These are phyloP conservation scores for Caenorhabditis sinica DNA, from an alignment of 2,888 invertebrate genomes.

Conservation along the genomic window DNA sequence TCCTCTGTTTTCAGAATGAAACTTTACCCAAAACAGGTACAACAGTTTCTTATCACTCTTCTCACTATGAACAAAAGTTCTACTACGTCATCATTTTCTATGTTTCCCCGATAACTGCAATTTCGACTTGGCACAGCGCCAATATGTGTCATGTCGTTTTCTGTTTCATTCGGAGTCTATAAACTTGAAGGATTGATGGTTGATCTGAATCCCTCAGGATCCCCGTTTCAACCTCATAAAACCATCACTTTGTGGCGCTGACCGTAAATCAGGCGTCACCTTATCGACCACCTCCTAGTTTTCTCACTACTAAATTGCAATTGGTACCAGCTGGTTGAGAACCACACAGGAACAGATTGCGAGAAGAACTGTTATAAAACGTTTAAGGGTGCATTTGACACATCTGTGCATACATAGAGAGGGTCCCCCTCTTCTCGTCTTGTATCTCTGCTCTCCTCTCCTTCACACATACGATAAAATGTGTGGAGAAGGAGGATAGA, in stretches of 20 bases:
- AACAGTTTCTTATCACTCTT: constrained; percentile 15
- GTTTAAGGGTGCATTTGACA: constrained; percentile 40
- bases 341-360: constrained; percentile 43
- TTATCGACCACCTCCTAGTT: constrained; percentile 44
- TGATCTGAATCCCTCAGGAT: not conserved
- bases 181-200: constrained; percentile 57
- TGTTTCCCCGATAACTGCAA: not conserved
- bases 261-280: constrained; percentile 60
- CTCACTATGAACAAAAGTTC: constrained; percentile 52
- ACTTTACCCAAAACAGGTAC: constrained; percentile 8
- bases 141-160: constrained; percentile 33
- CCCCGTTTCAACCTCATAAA: constrained; percentile 39
- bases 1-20: not conserved
- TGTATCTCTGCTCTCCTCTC: not conserved
- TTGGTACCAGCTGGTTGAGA: constrained; percentile 51
- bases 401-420: constrained; percentile 54
- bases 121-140: constrained; percentile 43
- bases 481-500: constrained; percentile 19
- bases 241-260: constrained; percentile 47
- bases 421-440: no score
- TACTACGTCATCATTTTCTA: constrained; percentile 44
- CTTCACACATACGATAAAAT: constrained; percentile 45
- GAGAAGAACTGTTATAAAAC: constrained; percentile 32
- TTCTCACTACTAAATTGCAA: constrained; percentile 26
- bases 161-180: constrained; percentile 36